These are phyloP conservation scores for Sebastes trivittatus DNA, from an alignment of 2,797 vertebrate genomes.

Conservation along the genomic window DNA sequence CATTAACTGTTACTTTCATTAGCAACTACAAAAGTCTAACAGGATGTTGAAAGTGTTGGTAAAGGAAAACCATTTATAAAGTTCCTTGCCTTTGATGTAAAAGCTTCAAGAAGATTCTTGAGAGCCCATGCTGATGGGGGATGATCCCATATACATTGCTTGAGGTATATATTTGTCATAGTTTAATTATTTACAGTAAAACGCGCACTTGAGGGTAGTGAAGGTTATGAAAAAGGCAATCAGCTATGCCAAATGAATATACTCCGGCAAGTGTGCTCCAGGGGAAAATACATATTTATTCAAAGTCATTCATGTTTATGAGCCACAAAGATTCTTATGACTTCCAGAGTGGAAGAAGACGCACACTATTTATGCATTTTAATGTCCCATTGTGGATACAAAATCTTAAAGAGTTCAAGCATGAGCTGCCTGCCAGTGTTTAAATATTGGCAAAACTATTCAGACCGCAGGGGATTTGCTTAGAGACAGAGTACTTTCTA, in stretches of 20 bases:
- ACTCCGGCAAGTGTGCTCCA: constrained; percentile 48
- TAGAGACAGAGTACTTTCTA: constrained; percentile 25
- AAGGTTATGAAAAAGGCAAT: constrained; percentile 71
- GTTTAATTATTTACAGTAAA: constrained; percentile 66
- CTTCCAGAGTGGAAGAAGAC: constrained; percentile 51
- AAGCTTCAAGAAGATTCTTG: constrained; percentile 9
- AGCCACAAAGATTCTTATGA: constrained; percentile 63
- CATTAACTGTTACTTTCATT: constrained; percentile 43
- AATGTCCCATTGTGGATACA: constrained; percentile 60
- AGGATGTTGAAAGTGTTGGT: constrained; percentile 15
- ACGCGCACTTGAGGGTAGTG: constrained; percentile 24
- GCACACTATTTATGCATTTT: constrained; percentile 63
- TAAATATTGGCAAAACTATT: constrained; percentile 52
- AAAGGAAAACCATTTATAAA: constrained; percentile 1
- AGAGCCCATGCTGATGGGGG: constrained; percentile 1
- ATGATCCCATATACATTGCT: constrained; percentile 18
- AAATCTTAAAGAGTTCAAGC: constrained; percentile 52
- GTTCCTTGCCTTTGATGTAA: constrained; percentile 26
- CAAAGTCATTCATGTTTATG: constrained; percentile 70
- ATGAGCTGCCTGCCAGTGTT: constrained; percentile 49
- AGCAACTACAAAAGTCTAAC: constrained; percentile 11
- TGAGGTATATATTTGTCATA: constrained; percentile 44
- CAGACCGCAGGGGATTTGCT: constrained; percentile 36
- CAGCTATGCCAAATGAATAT: constrained; percentile 64
- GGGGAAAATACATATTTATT: constrained; percentile 76